Evolutionary conservation across 1,140 invertebrate species (phyloP).

Genomic region (Limonius californicus): DNA sequence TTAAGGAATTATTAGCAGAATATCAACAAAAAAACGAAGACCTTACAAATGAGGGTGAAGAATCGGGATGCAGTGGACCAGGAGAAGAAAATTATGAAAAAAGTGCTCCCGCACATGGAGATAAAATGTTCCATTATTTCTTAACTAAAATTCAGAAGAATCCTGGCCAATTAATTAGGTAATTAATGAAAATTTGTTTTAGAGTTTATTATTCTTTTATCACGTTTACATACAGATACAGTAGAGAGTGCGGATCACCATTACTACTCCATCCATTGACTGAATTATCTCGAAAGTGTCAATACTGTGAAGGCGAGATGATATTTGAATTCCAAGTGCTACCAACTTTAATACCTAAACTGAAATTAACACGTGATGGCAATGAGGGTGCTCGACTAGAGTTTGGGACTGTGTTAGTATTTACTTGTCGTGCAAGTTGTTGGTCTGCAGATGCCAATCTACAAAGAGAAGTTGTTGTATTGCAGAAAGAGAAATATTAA

Average conservation of each 20-base stretch:
- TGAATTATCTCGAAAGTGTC: conserved; percentile 56
- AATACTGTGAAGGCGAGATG: conserved; percentile 66
- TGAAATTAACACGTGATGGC: conserved; percentile 55
- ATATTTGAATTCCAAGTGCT: conserved; percentile 79
- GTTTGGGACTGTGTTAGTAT: conserved; percentile 77
- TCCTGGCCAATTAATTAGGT: conserved; percentile 79
- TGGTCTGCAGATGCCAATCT: conserved; percentile 67
- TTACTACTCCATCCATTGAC: conserved; percentile 61
- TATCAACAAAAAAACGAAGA: conserved; percentile 59
- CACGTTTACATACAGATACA: conserved; percentile 69
- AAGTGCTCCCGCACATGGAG: conserved; percentile 69
- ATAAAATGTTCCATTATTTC: conserved; percentile 78
- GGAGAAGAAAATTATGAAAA: conserved; percentile 73
- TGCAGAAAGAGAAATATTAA: conserved; percentile 65
- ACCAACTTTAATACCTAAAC: conserved; percentile 69
- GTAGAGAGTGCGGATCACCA: conserved; percentile 59
- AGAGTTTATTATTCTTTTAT: background rate
- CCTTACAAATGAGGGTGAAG: background rate
- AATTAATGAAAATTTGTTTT: conserved; percentile 27
- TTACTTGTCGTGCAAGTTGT: conserved; percentile 78
- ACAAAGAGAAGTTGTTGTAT: conserved; percentile 67
- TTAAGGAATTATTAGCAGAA: conserved; percentile 59
- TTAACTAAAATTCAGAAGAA: conserved; percentile 66
- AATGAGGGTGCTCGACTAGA: conserved; percentile 56
- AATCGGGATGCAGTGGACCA: background rate